These are phyloP conservation scores for Oophaga sylvatica DNA, from an alignment of 2,797 vertebrate species.

Conservation along the genomic window DNA sequence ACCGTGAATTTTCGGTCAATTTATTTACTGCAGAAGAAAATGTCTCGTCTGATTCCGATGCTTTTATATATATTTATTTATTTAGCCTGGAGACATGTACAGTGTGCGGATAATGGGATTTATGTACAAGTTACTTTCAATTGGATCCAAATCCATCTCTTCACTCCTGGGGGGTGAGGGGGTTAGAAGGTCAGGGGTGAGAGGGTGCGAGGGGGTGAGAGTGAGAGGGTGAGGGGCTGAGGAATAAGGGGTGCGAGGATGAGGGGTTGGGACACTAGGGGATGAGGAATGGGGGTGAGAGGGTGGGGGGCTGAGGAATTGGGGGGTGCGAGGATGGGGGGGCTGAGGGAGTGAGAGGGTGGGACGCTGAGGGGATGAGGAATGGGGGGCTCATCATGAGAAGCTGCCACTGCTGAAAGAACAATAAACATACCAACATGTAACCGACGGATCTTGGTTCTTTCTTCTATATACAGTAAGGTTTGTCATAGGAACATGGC, in stretches of 20 bases:
- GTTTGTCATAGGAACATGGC: neutral
- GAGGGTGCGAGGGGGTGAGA: slow-evolving; percentile 19
- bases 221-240: no score
- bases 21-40: slow-evolving; percentile 56
- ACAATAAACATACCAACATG: slow-evolving; percentile 47
- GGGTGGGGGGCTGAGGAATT: no score
- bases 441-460: neutral
- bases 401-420: slow-evolving; percentile 60
- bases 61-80: slow-evolving; percentile 67
- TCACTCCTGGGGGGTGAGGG: slow-evolving; percentile 49
- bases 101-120: slow-evolving; percentile 59
- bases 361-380: no score
- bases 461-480: neutral
- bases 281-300: no score
- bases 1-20: slow-evolving; percentile 52
- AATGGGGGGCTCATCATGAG: slow-evolving; percentile 58
- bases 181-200: no score
- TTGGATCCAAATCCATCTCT: slow-evolving; percentile 59
- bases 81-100: slow-evolving; percentile 65
- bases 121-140: slow-evolving; percentile 57
- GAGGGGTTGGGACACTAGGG: no score
- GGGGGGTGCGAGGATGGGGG: no score
- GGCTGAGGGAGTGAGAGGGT: no score
- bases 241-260: no score
- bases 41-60: slow-evolving; percentile 57